A percentile compares a stretch with the other conserved stretches of the same genome.
These are phyloP conservation scores for Teinopalpus imperialis DNA, from an alignment of 2,888 invertebrate species.

Conservation along the genomic window DNA sequence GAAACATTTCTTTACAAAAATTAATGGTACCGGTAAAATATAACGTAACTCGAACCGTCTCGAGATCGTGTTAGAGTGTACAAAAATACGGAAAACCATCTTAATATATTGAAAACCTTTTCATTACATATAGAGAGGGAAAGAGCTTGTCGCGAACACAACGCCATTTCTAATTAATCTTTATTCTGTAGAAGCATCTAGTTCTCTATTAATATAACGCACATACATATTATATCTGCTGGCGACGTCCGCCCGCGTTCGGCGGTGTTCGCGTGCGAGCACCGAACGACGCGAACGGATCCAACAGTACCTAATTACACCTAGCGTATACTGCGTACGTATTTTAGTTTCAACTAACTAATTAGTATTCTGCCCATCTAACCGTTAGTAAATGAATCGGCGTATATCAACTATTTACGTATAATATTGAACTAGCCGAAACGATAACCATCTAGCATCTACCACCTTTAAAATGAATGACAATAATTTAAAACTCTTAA, in stretches of 20 bases:
- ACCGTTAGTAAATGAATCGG: conserved; percentile 51
- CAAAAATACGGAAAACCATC: conserved; percentile 68
- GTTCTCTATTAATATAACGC: conserved; percentile 63
- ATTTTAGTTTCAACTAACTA: conserved; percentile 71
- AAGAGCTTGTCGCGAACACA: conserved; percentile 52
- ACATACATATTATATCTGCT: conserved; percentile 56
- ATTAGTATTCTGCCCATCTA: conserved; percentile 59
- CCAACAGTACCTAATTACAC: conserved; percentile 47
- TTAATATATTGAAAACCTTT: conserved; percentile 46
- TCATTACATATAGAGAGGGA: conserved; percentile 45
- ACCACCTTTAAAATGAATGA: conserved; percentile 74
- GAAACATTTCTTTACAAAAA: conserved; percentile 29
- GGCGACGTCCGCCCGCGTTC: conserved; percentile 31
- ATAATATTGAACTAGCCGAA: conserved; percentile 69
- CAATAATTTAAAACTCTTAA: conserved; percentile 80
- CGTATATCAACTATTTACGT: conserved; percentile 68
- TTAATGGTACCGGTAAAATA: conserved; percentile 23
- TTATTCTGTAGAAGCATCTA: conserved; percentile 70
- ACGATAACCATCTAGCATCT: conserved; percentile 73
- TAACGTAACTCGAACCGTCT: conserved; percentile 21
- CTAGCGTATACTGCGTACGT: conserved; percentile 80
- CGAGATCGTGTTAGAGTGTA: conserved; percentile 44
- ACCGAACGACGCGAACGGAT: background rate
- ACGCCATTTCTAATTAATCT: conserved; percentile 55
- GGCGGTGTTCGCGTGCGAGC: background rate